Conservation (phyloP, 2,888 invertebrate species). For the Agriopis leucophaearia region DNA sequence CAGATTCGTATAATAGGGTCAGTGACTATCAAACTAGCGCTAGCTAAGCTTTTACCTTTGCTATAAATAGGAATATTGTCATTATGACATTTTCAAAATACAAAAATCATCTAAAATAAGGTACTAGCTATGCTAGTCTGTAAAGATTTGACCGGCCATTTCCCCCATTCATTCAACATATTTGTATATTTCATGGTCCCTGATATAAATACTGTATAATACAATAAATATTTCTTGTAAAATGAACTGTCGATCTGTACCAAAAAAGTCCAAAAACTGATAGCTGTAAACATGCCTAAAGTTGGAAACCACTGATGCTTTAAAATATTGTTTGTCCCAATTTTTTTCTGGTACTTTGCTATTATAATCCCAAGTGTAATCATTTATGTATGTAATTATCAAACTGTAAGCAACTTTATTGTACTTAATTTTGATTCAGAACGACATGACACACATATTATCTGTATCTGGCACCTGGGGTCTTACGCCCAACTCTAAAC, state of each 20-base stretch:
- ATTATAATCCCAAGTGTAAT: not conserved
- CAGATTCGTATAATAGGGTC: constrained; percentile 26
- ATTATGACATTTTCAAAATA: too few species aligned
- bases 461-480: not conserved
- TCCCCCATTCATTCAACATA: constrained; percentile 38
- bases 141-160: too few species aligned
- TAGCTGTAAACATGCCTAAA: not conserved
- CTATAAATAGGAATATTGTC: too few species aligned
- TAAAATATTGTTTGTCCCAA: not conserved
- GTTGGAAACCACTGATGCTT: not conserved
- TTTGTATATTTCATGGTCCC: constrained; percentile 61
- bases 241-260: constrained; percentile 41
- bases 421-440: not conserved
- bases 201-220: constrained; percentile 56
- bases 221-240: constrained; percentile 37
- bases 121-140: too few species aligned
- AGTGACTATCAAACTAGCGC: too few species aligned
- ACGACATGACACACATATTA: not conserved
- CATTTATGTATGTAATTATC: not conserved
- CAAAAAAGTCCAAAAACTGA: constrained; percentile 15
- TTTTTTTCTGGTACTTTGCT: not conserved
- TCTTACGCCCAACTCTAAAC: too few species aligned
- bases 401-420: not conserved
- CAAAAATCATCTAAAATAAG: too few species aligned
- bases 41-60: too few species aligned